Conservation (phyloP, 2,888 invertebrate species). For the Bombylius discolor region DNA sequence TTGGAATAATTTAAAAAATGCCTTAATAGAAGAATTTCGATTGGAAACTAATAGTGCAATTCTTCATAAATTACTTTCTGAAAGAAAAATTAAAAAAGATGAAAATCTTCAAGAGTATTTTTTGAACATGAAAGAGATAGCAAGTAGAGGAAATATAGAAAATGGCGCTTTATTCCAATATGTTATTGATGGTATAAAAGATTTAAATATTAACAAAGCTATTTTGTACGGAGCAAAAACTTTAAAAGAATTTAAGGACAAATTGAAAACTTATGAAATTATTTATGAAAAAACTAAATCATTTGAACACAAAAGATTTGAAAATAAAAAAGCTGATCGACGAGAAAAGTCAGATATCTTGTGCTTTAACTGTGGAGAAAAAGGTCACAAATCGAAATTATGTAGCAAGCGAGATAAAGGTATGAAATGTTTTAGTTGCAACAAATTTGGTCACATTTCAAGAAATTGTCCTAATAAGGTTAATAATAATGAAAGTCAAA, state of each 20-base stretch:
- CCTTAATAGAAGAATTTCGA: too few relatives aligned
- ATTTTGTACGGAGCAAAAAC: background rate
- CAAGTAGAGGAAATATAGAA: background rate
- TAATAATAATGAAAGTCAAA: too few relatives aligned
- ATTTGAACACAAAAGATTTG: too few relatives aligned
- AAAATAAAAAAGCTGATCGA: too few relatives aligned
- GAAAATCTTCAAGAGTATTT: too few relatives aligned
- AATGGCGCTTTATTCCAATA: background rate
- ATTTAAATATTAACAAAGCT: background rate
- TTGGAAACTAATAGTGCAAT: too few relatives aligned
- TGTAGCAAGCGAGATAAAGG: slow-evolving; percentile 5
- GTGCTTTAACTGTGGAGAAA: too few relatives aligned
- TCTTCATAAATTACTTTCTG: too few relatives aligned
- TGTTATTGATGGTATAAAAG: background rate
- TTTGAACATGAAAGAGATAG: too few relatives aligned
- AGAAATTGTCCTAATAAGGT: background rate
- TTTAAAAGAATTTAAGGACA: slow-evolving; percentile 3
- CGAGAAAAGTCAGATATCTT: too few relatives aligned
- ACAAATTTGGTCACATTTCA: slow-evolving; percentile 4
- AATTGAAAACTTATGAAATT: slow-evolving; percentile 2
- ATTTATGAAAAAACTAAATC: background rate
- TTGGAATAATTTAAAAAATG: too few relatives aligned
- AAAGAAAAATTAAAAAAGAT: too few relatives aligned
- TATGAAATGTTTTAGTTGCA: slow-evolving; percentile 8
- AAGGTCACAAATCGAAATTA: background rate